phyloP scores from a whole-genome alignment of 2,888 invertebrate species.

The Troides aeacus region DNA sequence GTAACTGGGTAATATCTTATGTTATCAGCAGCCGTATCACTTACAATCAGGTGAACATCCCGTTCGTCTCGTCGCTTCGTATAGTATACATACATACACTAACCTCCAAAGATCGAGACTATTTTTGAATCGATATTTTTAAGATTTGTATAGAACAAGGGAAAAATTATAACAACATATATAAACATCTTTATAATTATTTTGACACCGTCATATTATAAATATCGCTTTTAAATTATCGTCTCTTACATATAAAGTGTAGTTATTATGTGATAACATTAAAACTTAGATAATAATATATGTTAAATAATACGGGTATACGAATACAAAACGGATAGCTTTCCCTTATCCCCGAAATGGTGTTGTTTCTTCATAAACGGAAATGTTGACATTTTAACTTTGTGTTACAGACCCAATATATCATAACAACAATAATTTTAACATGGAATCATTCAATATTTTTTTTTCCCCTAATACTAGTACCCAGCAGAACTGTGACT shows the following conservation, averaged over 20 bases:
- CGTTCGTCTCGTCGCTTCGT: no score
- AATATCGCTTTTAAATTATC: constrained; percentile 48
- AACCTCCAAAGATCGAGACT: no score
- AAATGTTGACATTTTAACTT: background rate
- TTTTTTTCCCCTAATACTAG: constrained; percentile 48
- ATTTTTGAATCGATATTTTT: no score
- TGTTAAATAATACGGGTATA: constrained; percentile 1
- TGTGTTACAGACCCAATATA: background rate
- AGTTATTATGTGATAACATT: constrained; percentile 26
- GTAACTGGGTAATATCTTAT: no score
- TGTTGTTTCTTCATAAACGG: background rate
- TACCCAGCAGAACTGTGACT: constrained; percentile 70
- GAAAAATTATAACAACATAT: constrained; percentile 59
- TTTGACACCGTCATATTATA: constrained; percentile 76
- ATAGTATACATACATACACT: no score
- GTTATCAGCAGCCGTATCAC: no score
- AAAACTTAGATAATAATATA: constrained; percentile 13
- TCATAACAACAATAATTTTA: background rate
- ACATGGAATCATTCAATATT: background rate
- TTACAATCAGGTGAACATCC: no score
- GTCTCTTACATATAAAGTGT: constrained; percentile 37
- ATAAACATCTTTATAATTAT: constrained; percentile 75
- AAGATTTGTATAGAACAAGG: no score
- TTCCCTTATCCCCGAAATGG: constrained; percentile 42
- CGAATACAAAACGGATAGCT: constrained; percentile 31